A percentile compares a stretch with the other conserved stretches of the same genome.
These are phyloP conservation scores for Cyclina sinensis DNA, from an alignment of 1,140 invertebrate species.

Conservation along the genomic window DNA sequence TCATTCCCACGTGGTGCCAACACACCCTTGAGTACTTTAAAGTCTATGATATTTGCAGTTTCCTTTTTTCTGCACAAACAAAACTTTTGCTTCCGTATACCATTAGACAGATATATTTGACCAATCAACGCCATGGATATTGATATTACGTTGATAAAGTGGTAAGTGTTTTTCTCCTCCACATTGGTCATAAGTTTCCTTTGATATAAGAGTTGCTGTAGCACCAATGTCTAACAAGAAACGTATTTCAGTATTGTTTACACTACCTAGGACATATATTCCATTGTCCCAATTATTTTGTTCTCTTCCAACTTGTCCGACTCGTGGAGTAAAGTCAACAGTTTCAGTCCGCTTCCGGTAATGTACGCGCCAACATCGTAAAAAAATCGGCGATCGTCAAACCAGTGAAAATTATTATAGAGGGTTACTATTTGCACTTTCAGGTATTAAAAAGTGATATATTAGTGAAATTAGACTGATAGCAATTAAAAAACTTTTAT, in stretches of 20 bases:
- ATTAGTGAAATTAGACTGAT: too few species aligned
- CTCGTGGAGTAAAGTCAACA: too few species aligned
- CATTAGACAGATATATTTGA: not conserved
- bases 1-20: not conserved
- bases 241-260: not conserved
- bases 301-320: not conserved
- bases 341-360: too few species aligned
- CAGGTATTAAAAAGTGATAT: too few species aligned
- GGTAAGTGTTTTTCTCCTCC: not conserved
- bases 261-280: not conserved
- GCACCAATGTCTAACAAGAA: conserved; percentile 19
- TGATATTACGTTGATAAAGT: not conserved
- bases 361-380: too few species aligned
- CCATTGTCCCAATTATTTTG: not conserved
- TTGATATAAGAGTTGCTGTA: conserved; percentile 21
- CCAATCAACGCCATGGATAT: not conserved
- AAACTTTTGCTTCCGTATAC: not conserved
- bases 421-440: too few species aligned
- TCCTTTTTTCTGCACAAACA: not conserved
- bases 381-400: too few species aligned
- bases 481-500: too few species aligned
- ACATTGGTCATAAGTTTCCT: conserved; percentile 19
- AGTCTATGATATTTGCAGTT: not conserved
- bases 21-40: not conserved
- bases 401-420: too few species aligned